Base-by-base conservation (phyloP, 2,888 invertebrate species). In the Agriopis aurantiaria region DNA sequence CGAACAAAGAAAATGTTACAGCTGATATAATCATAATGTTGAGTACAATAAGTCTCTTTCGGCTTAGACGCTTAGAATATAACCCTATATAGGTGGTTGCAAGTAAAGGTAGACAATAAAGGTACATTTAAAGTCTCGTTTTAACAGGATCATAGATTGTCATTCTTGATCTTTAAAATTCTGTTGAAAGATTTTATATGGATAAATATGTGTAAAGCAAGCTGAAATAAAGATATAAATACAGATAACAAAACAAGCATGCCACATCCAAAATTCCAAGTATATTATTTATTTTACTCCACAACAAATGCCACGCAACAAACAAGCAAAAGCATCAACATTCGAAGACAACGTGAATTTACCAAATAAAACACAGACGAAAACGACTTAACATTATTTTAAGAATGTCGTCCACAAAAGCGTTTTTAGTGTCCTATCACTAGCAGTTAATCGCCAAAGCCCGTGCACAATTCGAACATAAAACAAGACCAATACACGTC, bases 391-490 rank as follows among this genome's bases (percentile, higher is more conserved):
- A 41, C 3, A 33, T 53, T 12, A 14, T 17, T 14, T 51, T 17
- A 33, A 55, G 3, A 40, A 55, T 9, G 1, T 14, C n/a, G 12
- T 57, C 3, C 55, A 57, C 43, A 43, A 56, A 55, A 43, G 14
- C 43, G 43, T 8, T 43, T 8, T 55, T 33, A 14, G n/a, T n/a
- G 9, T 11, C 3, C 10, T 17, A 57, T 57, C 17, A 43, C 46
- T 23, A 43, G 41, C 43, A 56, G 23, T 40, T 41, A 43, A 45
- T 45, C 10, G 8, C 58, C 10, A 59, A 48, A 12, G 56, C 41
- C 17, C 58, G 48, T 59, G 58, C 58, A 59, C 48, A 23, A 46
- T 46, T 17, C 41, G 41, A 9, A n/a, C 8, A 46, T 23, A 46
- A n/a, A 58, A 56, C 17, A 57, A 23, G 4, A 12, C 0, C 17